Percentiles rank a stretch among this genome's conserved stretches.
These are phyloP conservation scores for Pseudomyrmex gracilis DNA, from an alignment of 1,140 invertebrate species.

Conservation along the genomic window DNA sequence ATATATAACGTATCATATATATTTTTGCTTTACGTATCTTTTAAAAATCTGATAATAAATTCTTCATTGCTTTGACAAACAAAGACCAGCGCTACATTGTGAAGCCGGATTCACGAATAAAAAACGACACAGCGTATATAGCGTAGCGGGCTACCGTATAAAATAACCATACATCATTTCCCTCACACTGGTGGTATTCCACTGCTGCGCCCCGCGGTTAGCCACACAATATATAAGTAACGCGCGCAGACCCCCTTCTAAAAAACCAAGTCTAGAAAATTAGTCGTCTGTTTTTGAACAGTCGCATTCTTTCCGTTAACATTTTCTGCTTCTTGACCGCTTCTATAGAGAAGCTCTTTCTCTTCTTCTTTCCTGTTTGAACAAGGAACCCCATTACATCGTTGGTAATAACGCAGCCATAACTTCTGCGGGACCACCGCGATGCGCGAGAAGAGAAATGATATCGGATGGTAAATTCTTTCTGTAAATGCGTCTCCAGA, in stretches of 20 bases:
- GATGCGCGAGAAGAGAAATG: constrained; percentile 58
- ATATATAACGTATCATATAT: background rate
- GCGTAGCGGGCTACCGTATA: constrained; percentile 68
- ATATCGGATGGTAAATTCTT: constrained; percentile 66
- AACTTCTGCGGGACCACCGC: constrained; percentile 78
- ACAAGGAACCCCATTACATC: constrained; percentile 70
- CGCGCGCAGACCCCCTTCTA: background rate
- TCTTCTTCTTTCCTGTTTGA: constrained; percentile 18
- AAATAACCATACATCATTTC: constrained; percentile 74
- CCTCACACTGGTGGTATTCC: constrained; percentile 45
- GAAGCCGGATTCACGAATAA: constrained; percentile 17
- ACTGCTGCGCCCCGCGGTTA: constrained; percentile 64
- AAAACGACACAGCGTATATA: constrained; percentile 15
- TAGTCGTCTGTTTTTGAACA: constrained; percentile 63
- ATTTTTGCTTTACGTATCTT: background rate
- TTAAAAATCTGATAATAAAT: background rate
- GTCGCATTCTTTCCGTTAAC: constrained; percentile 57
- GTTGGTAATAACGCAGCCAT: constrained; percentile 76
- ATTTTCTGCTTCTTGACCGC: constrained; percentile 20
- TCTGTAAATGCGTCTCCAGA: constrained; percentile 51
- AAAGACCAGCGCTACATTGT: background rate
- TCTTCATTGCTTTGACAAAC: background rate
- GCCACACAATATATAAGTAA: constrained; percentile 55
- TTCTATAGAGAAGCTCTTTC: background rate
- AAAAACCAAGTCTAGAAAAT: constrained; percentile 59